phyloP scores from a whole-genome alignment of 2,113 vertebrate genomes.

The Pollachius pollachius region DNA sequence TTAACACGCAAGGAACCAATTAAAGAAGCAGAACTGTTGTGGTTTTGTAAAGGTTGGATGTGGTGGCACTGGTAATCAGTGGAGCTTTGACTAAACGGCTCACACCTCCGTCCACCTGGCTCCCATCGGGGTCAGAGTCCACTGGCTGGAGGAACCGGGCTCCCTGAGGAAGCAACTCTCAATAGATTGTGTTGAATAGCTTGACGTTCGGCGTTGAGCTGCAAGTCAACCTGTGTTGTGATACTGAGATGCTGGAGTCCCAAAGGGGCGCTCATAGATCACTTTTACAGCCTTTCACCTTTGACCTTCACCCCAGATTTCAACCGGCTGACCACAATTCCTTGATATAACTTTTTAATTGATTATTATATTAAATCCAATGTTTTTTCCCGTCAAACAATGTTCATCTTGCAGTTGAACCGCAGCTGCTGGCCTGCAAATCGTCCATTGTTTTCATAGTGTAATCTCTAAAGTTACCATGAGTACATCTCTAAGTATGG shows the following conservation, averaged over 20 bases:
- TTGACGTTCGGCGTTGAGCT: background rate
- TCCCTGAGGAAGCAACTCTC: slow-evolving; percentile 1
- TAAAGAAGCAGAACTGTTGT: slow-evolving; percentile 37
- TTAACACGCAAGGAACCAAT: slow-evolving; percentile 41
- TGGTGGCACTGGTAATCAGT: slow-evolving; percentile 18
- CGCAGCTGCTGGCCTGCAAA: no score
- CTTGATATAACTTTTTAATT: background rate
- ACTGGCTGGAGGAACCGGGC: background rate
- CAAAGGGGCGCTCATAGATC: slow-evolving; percentile 17
- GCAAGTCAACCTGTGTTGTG: slow-evolving; percentile 4
- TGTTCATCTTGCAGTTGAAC: no score
- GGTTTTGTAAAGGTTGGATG: slow-evolving; percentile 18
- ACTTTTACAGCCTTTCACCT: slow-evolving; percentile 35
- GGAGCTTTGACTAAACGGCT: slow-evolving; percentile 3
- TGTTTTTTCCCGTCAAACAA: no score
- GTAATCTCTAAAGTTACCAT: slow-evolving; percentile 50
- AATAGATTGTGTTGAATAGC: background rate
- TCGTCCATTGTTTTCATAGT: slow-evolving; percentile 36
- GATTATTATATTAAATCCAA: background rate
- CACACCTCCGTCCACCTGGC: background rate
- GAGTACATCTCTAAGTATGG: slow-evolving; percentile 62
- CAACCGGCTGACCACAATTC: slow-evolving; percentile 7
- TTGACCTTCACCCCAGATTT: slow-evolving; percentile 30
- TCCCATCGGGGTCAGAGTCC: background rate
- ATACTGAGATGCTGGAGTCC: background rate